Evolutionary conservation across 2,113 vertebrate species (phyloP).

Genomic region (Mesitornis unicolor): DNA sequence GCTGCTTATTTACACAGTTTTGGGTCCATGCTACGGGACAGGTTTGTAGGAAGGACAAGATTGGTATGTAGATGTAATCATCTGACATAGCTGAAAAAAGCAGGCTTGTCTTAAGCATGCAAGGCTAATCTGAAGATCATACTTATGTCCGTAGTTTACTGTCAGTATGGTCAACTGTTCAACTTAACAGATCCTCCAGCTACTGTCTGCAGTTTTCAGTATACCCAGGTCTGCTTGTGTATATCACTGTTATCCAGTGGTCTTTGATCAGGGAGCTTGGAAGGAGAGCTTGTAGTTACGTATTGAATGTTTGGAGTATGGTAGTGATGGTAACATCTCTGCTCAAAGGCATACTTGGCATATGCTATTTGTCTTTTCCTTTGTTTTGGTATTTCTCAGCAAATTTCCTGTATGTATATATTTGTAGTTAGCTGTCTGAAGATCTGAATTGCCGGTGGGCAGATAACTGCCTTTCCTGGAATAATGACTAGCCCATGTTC

Average conservation of each 20-base stretch:
- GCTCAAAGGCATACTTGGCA: background rate
- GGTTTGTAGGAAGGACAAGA: background rate
- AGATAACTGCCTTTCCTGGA: background rate
- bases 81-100: background rate
- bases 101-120: background rate
- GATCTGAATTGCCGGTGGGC: background rate
- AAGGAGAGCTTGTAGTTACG: background rate
- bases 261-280: background rate
- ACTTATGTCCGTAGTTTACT: background rate
- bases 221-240: background rate
- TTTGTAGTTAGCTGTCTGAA: background rate
- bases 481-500: background rate
- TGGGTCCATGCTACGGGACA: too few relatives aligned
- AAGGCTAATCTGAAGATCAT: background rate
- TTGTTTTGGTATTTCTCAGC: background rate
- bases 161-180: background rate
- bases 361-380: background rate
- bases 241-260: rapidly evolving
- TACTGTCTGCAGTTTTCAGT: background rate
- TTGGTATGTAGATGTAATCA: background rate
- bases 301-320: background rate
- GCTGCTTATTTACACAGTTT: background rate
- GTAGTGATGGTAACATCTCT: background rate
- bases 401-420: background rate
- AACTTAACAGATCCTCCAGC: background rate